phyloP scores from a whole-genome alignment of 2,113 vertebrate genomes.

The Cavia aperea region DNA sequence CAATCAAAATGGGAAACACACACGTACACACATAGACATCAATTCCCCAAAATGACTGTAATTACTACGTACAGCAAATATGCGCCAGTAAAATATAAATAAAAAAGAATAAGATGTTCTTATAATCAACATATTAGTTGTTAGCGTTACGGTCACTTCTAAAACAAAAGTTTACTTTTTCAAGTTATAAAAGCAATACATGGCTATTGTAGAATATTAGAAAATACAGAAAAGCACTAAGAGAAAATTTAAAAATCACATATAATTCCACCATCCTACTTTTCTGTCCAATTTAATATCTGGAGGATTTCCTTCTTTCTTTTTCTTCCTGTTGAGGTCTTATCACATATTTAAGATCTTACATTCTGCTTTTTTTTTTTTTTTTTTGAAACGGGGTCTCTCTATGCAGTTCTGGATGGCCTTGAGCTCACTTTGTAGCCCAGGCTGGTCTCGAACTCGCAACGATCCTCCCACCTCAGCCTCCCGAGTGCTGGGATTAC shows the following conservation, averaged over 20 bases:
- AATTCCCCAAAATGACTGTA: not conserved
- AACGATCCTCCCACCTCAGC: too few relatives aligned
- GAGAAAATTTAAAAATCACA: slow-evolving; percentile 22
- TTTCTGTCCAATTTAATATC: not conserved
- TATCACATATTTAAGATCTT: not conserved
- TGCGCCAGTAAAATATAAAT: not conserved
- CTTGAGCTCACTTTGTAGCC: too few relatives aligned
- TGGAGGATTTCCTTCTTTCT: not conserved
- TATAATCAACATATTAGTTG: not conserved
- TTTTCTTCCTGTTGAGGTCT: not conserved
- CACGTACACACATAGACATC: too few relatives aligned
- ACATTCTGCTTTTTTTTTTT: not conserved
- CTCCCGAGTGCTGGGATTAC: too few relatives aligned
- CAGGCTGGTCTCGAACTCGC: too few relatives aligned
- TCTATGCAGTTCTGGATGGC: too few relatives aligned
- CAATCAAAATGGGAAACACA: too few relatives aligned
- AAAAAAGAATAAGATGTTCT: not conserved
- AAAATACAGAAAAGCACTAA: slow-evolving; percentile 7
- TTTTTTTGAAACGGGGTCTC: too few relatives aligned
- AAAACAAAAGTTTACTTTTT: slow-evolving; percentile 26
- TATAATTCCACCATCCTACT: not conserved
- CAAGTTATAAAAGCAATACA: not conserved
- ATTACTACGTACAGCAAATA: not conserved
- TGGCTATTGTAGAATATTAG: not conserved
- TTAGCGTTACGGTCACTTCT: not conserved